Conservation (phyloP, 2,113 vertebrate genomes). For the Pelodiscus sinensis region DNA sequence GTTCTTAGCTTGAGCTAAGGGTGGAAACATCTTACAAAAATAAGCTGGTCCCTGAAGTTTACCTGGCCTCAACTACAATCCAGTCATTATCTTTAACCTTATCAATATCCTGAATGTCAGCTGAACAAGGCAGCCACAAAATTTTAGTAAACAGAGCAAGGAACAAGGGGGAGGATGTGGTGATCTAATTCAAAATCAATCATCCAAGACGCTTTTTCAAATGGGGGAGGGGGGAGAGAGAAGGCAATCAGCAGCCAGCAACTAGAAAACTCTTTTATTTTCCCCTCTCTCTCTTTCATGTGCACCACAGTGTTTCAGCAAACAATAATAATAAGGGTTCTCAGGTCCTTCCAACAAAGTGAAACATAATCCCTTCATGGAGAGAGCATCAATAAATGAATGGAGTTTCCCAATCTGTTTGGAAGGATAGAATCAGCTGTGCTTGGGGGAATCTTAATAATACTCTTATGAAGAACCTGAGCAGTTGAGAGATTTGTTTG, state of each 20-base stretch:
- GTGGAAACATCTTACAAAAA: conserved; percentile 20
- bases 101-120: conserved; percentile 50
- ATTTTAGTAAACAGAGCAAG: conserved; percentile 47
- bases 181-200: conserved; percentile 72
- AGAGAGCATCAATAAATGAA: conserved; percentile 65
- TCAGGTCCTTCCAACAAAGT: conserved; percentile 75
- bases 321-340: conserved; percentile 79
- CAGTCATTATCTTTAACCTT: conserved; percentile 40
- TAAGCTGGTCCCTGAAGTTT: background rate
- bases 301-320: conserved; percentile 65
- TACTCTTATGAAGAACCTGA: conserved; percentile 60
- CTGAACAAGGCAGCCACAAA: conserved; percentile 30
- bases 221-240: conserved; percentile 4
- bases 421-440: conserved; percentile 56
- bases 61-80: background rate
- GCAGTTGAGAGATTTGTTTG: conserved; percentile 71
- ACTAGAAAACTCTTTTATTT: background rate
- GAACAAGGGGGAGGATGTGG: conserved; percentile 57
- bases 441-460: conserved; percentile 68
- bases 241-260: conserved; percentile 29
- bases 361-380: conserved; percentile 66
- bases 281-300: conserved; percentile 58
- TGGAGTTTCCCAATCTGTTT: background rate
- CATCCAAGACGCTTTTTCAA: conserved; percentile 72
- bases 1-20: background rate